Evolutionary conservation across 2,888 invertebrate species (phyloP), one percentile per base, ranked within the genome.

Genomic region (Apodemia duryi): DNA sequence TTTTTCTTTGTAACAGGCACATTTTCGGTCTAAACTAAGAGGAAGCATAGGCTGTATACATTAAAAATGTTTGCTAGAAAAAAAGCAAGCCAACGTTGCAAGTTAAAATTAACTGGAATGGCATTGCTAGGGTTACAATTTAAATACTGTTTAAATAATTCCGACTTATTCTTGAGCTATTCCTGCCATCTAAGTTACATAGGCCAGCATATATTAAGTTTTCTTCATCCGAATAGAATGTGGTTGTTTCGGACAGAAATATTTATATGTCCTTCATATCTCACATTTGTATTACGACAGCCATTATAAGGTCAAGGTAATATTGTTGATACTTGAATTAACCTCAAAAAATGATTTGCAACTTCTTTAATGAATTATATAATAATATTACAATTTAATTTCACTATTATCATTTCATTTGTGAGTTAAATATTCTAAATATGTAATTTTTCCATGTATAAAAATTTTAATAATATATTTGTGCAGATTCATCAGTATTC

Each of bases 1-100:
- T 69, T 67, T 71, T 51, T 51, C 51, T 51, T 71, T 65, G 66
- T 67, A 70, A 72, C 73, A 75, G 75, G 75, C 75, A 75, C 75
- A 70, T 75, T 67, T 67, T 74, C 66, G 75, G 75, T 74, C 70
- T 67, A 67, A 63, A 65, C 65, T 65, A 67, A 65, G 66, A 70
- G 51, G 57, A 69, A 68, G 66, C 68, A 63, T 65, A 52, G 61
- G 60, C 52, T 38, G 41, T 65, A 61, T 65, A 51, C 38, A 43
- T 60, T 60, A 43, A 43, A 61, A 65, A 61, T 41, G 61, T 61
- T 51, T 61, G 61, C 65, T 52, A 29, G 38, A 52, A 52, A 52
- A 52, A 61, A 65, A 52, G 65, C 60, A 60, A 60, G 60, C 60
- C 60, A 32, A n/a, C 35, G 60, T 60, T 60, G 35, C 60, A 60